phyloP scores from a whole-genome alignment of 2,797 vertebrate genomes.

The Sus cebifrons region DNA sequence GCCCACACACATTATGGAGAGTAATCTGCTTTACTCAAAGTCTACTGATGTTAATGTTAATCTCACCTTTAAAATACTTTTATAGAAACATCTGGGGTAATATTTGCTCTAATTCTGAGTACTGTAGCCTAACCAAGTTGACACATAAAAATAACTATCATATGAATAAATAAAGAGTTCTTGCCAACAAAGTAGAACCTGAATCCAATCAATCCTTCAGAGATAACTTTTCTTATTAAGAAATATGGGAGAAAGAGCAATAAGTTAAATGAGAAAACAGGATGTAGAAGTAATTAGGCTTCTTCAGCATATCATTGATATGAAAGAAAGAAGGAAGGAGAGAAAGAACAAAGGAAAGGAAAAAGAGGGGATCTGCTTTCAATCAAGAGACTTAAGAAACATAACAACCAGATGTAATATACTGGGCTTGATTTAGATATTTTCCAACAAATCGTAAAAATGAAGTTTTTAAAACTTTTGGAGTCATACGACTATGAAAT shows the following conservation, averaged over 20 bases:
- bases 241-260: not conserved
- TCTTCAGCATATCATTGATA: not conserved
- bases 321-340: not conserved
- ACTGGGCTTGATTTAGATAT: not conserved
- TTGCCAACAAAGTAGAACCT: conserved; percentile 8
- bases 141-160: not conserved
- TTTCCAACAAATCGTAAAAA: conserved; percentile 10
- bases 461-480: not conserved
- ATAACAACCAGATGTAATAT: not conserved
- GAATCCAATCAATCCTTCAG: not conserved
- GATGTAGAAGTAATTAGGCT: not conserved
- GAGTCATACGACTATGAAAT: not conserved
- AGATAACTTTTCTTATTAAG: not conserved
- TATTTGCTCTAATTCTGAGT: not conserved
- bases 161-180: not conserved
- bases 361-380: not conserved
- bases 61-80: not conserved
- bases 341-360: not conserved
- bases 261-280: conserved; percentile 30
- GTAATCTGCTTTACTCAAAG: not conserved
- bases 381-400: not conserved
- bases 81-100: conserved; percentile 7
- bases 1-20: not conserved
- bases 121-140: not conserved
- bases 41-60: not conserved